Conservation (phyloP, 35 echinoderm and acorn worm genomes). For the Stichopus chloronotus region DNA sequence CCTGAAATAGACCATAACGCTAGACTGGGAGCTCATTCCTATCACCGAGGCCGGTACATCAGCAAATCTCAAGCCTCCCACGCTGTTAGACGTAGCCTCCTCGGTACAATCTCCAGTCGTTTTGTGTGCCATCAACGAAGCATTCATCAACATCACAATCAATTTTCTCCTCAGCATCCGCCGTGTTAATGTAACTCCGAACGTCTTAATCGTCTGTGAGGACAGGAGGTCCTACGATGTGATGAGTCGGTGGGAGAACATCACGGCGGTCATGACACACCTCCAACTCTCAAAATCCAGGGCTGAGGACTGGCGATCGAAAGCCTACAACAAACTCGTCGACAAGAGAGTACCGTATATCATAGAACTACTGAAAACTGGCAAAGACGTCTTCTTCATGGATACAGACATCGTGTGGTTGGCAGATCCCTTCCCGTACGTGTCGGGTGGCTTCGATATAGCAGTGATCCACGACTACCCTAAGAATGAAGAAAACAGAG, state of each 20-base stretch:
- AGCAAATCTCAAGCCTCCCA: not conserved
- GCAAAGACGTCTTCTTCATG: conserved; percentile 59
- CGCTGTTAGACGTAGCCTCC: conserved; percentile 31
- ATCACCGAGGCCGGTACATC: not conserved
- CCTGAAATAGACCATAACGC: not conserved
- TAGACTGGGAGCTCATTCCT: not conserved
- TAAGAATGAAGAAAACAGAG: conserved; percentile 23
- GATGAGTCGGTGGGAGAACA: conserved; percentile 13
- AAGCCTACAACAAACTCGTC: conserved; percentile 54
- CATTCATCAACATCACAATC: conserved; percentile 38
- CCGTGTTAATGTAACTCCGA: not conserved
- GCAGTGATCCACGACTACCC: conserved; percentile 47
- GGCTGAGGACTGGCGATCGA: conserved; percentile 51
- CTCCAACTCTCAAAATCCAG: conserved; percentile 26
- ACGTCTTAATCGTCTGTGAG: conserved; percentile 43
- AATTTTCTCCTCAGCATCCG: conserved; percentile 53
- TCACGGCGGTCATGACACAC: conserved; percentile 45
- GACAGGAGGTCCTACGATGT: conserved; percentile 45
- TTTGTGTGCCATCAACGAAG: conserved; percentile 51
- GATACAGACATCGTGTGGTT: conserved; percentile 59
- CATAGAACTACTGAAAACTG: conserved; percentile 12
- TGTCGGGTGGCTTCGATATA: conserved; percentile 11
- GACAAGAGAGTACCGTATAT: conserved; percentile 57
- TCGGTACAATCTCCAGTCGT: conserved; percentile 48
- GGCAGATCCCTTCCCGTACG: conserved; percentile 49